Conservation (phyloP, 2,888 invertebrate genomes). For the Drosophila diplacantha region DNA sequence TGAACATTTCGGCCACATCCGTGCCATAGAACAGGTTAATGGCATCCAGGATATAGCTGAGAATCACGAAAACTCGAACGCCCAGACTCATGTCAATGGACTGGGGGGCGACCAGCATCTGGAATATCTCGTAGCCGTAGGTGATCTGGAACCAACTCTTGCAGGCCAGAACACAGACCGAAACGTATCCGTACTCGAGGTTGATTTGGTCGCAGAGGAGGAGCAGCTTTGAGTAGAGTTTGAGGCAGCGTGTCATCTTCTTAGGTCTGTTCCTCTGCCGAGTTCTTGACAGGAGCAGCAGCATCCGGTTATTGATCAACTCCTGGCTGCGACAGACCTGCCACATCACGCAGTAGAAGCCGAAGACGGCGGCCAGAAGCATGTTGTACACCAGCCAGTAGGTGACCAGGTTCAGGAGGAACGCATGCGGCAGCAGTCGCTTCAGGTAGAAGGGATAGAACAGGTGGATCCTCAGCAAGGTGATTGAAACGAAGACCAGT, state of each 20-base stretch:
- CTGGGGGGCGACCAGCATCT: slow-evolving; percentile 24
- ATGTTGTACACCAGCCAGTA: slow-evolving; percentile 31
- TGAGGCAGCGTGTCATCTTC: neutral
- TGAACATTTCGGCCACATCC: slow-evolving; percentile 34
- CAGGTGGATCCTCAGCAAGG: slow-evolving; percentile 15
- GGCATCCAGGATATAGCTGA: slow-evolving; percentile 26
- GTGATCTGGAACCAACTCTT: slow-evolving; percentile 41
- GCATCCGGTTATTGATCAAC: slow-evolving; percentile 19
- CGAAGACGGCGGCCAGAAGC: slow-evolving; percentile 19
- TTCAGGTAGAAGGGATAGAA: slow-evolving; percentile 32
- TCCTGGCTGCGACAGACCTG: slow-evolving; percentile 30
- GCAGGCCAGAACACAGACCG: slow-evolving; percentile 28
- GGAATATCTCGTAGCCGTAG: slow-evolving; percentile 34
- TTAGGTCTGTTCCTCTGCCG: neutral
- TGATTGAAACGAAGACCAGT: slow-evolving; percentile 14
- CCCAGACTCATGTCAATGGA: slow-evolving; percentile 4
- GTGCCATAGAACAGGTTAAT: slow-evolving; percentile 25
- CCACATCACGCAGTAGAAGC: slow-evolving; percentile 30
- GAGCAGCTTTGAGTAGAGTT: slow-evolving; percentile 12
- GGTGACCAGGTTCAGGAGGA: slow-evolving; percentile 11
- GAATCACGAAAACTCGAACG: slow-evolving; percentile 20
- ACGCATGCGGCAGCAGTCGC: neutral
- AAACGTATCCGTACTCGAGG: slow-evolving; percentile 8
- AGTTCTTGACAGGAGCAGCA: neutral
- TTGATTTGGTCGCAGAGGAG: neutral